Evolutionary conservation across 1,140 invertebrate species (phyloP).

Genomic region (Ctenoplectra terminalis): DNA sequence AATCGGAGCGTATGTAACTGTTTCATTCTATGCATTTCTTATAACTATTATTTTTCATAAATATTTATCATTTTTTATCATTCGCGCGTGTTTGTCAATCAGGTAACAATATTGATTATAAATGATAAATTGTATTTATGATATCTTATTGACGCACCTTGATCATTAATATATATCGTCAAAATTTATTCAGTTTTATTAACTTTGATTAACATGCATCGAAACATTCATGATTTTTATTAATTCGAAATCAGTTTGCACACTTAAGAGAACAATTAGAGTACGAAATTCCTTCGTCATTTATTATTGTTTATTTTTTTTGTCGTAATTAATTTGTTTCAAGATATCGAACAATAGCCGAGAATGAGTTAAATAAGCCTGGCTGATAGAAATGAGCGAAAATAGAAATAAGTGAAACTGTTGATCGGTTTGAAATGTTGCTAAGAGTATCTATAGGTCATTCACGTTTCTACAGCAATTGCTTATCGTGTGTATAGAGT

Average conservation of each 20-base stretch:
- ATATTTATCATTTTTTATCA: neutral
- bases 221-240: neutral
- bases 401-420: neutral
- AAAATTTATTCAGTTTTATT: neutral
- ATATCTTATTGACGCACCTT: neutral
- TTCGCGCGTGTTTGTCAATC: neutral
- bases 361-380: neutral
- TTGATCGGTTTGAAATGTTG: constrained; percentile 20
- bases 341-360: neutral
- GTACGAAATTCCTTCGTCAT: neutral
- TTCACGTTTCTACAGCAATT: constrained; percentile 26
- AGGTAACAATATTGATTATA: neutral
- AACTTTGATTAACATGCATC: neutral
- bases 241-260: neutral
- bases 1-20: no score
- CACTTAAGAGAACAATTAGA: no score
- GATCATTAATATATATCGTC: neutral
- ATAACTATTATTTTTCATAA: neutral
- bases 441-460: constrained; percentile 6
- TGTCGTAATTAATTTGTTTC: neutral
- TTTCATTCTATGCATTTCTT: no score
- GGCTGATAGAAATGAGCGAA: neutral
- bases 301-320: neutral
- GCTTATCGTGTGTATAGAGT: constrained; percentile 20
- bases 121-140: neutral